Base-by-base conservation (phyloP, 2,888 invertebrate species). In the Phengaris alcon region DNA sequence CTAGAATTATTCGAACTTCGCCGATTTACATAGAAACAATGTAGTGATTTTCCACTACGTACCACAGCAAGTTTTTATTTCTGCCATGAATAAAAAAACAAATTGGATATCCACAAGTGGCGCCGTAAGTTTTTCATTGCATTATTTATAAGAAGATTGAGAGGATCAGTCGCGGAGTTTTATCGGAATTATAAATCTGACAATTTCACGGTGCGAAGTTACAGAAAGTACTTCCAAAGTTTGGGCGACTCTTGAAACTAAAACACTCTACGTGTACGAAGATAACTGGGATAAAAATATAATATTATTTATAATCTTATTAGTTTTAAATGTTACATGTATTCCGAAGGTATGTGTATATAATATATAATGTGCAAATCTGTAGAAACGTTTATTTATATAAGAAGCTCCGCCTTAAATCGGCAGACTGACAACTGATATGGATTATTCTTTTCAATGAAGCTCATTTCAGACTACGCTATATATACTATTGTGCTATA, bases 111-210 rank as follows among this genome's bases (percentile, higher is more conserved):
- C 15, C 9, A 3, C 15, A 22, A 59, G 59, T 59, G 59, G 22
- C 59, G 10, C 22, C 15, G 10, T 22, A 59, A 22, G 9, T 9
- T 57, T 68, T 35, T 48, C n/a, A 69, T 69, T n/a, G 69, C 15
- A 70, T 70, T 70, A 48, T 51, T 70, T 51, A 22, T 64, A 35
- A 35, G 35, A 35, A 64, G 22, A 22, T 70, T 9, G 22, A 12
- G 48, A 70, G 70, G 51, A 70, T 51, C 48, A 48, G 15, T 6
- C 22, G 35, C 51, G 51, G 51, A 51, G 48, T 51, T 70, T 51
- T 70, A 70, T 70, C 51, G 48, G 48, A 69, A 69, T 68, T 48
- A 69, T 46, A 46, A 48, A 69, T 69, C 69, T 72, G 72, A 54
- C 72, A 54, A 52, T 72, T 72, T 52, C 13, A 35, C 54, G 72